phyloP scores from a whole-genome alignment of 2,888 invertebrate genomes.

The Calameuta filiformis region DNA sequence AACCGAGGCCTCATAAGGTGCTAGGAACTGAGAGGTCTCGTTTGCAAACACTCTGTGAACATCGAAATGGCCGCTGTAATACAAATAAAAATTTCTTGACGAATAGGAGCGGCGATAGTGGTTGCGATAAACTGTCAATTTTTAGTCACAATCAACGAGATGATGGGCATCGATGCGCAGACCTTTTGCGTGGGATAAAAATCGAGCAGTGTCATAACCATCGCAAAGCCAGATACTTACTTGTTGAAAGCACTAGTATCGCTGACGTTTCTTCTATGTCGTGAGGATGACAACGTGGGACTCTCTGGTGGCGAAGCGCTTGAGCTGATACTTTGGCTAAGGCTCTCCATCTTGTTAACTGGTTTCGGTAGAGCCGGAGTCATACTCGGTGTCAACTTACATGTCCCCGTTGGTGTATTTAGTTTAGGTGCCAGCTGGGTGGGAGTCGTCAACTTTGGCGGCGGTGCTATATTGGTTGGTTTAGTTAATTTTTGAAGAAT shows the following conservation, averaged over 20 bases:
- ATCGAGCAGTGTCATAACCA: neutral
- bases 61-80: slow-evolving; percentile 19
- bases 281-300: slow-evolving; percentile 61
- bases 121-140: slow-evolving; percentile 4
- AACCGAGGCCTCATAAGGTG: slow-evolving; percentile 78
- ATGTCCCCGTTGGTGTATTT: slow-evolving; percentile 36
- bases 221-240: slow-evolving; percentile 65
- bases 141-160: slow-evolving; percentile 1
- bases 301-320: slow-evolving; percentile 61
- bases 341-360: slow-evolving; percentile 58
- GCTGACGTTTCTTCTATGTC: slow-evolving; percentile 84
- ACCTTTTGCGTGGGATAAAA: neutral
- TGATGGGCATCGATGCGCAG: neutral
- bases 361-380: slow-evolving; percentile 53
- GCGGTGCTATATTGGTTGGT: slow-evolving; percentile 44
- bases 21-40: slow-evolving; percentile 80
- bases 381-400: slow-evolving; percentile 27
- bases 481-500: slow-evolving; percentile 51
- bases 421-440: slow-evolving; percentile 45
- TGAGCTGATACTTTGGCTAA: slow-evolving; percentile 61
- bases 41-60: slow-evolving; percentile 75
- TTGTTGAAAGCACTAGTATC: slow-evolving; percentile 87
- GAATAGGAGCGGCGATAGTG: neutral
- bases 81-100: neutral
- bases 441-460: slow-evolving; percentile 57